These are phyloP conservation scores for Yponomeuta malinellus DNA, from an alignment of 2,888 invertebrate species.

Conservation along the genomic window DNA sequence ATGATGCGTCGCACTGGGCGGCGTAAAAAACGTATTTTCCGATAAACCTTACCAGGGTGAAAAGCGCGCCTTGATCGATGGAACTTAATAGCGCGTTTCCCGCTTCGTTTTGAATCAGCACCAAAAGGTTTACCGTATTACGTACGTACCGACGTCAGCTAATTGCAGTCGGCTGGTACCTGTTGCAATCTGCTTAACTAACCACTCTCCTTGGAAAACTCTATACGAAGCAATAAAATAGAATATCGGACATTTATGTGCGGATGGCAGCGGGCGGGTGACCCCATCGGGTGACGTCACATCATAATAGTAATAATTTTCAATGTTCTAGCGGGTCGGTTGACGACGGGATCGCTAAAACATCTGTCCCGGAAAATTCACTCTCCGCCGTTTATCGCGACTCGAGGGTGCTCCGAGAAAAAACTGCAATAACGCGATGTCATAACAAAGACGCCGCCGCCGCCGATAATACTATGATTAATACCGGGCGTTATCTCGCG, in stretches of 20 bases:
- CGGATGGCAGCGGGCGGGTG: conserved; percentile 2
- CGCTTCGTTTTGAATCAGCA: not conserved
- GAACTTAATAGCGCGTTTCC: not conserved
- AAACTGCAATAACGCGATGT: conserved; percentile 74
- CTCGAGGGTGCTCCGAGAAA: conserved; percentile 66
- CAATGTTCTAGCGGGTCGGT: conserved; percentile 49
- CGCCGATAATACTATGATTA: conserved; percentile 75
- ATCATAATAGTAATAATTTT: conserved; percentile 47
- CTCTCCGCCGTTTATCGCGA: conserved; percentile 61
- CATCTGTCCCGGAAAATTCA: conserved; percentile 75
- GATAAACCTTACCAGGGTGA: not conserved
- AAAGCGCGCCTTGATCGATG: not conserved
- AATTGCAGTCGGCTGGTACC: not conserved
- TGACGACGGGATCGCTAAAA: conserved; percentile 55
- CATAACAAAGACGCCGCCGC: conserved; percentile 71
- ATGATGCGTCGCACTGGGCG: not conserved
- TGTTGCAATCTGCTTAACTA: not conserved
- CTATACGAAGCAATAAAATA: conserved; percentile 12
- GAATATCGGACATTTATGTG: conserved; percentile 6
- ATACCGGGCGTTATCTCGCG: conserved; percentile 72
- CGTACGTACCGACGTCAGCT: not conserved
- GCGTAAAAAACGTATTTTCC: conserved; percentile 1
- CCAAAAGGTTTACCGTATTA: not conserved
- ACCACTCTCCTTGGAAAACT: not conserved
- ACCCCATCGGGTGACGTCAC: conserved; percentile 10